Evolutionary conservation across 2,888 invertebrate genomes (phyloP), one percentile per base, ranked within the genome.

Genomic region (Drosophila pegasa): DNA sequence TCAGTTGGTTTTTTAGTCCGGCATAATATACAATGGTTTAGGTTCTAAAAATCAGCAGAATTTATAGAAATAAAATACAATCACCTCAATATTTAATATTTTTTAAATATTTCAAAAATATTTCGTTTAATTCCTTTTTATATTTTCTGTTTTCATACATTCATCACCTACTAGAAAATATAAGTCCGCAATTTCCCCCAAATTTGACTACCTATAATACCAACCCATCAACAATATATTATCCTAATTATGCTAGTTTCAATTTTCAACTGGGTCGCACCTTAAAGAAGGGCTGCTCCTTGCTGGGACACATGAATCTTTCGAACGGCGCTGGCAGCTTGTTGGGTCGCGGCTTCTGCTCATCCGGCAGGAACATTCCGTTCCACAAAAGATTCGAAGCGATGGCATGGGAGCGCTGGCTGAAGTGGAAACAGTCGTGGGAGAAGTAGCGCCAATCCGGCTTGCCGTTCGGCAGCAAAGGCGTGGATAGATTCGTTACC

Each of bases 381-480:
- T 94, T 94, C 94, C 94, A 95, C 20, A 94, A 69, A 12, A 92
- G 89, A 78, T 93, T 94, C 4, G 93, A 92, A 72, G 92, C 90
- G 88, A 91, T 87, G 8, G 94, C 94, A 79, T 94, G 93, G 45
- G 92, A 92, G 70, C 93, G 93, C 80, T 95, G 94, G 80, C 94
- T 94, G 12, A 94, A 92, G 83, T 95, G 95, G 74, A 95, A 94
- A 82, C 95, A 95, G 87, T 95, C 95, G 25, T 90, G 89, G 0
- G 94, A 93, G 56, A 94, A 88, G 78, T 92, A 93, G 7, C 93
- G 91, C 68, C 92, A 91, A 89, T 95, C 94, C 0, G 91, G 86
- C 0, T 78, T 72, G 5, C 93, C 94, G 59, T 92, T 84, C 7
- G 87, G 59, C 16, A 65, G 69, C 10, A 20, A 66, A 2, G 94